Percentiles rank a stretch among this genome's conserved stretches.
Evolutionary conservation across 2,888 invertebrate species (phyloP).

Genomic region (Agrotis segetum): DNA sequence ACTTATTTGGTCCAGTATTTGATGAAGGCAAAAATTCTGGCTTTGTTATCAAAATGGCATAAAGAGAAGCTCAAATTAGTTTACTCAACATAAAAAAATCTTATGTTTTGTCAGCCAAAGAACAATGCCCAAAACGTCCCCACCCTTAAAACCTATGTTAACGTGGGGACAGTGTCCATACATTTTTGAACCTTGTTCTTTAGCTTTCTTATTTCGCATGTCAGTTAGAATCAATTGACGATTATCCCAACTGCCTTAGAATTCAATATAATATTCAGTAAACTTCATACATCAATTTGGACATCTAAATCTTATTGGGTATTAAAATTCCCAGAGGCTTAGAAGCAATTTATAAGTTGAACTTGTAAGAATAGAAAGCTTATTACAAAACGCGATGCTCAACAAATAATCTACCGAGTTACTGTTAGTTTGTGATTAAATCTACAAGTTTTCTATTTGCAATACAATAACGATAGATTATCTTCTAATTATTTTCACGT

Average conservation of each 20-base stretch:
- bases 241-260: no score
- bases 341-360: conserved; percentile 21
- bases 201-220: no score
- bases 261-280: background rate
- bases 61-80: no score
- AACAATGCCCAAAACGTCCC: no score
- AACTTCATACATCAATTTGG: background rate
- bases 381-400: conserved; percentile 49
- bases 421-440: conserved; percentile 68
- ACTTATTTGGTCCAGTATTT: no score
- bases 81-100: no score
- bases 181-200: no score
- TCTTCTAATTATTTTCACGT: conserved; percentile 77
- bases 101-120: no score
- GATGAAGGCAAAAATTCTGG: no score
- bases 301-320: background rate
- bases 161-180: no score
- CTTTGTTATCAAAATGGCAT: no score
- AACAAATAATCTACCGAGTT: conserved; percentile 61
- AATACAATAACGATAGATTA: conserved; percentile 70
- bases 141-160: no score
- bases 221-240: background rate
- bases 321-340: conserved; percentile 9
- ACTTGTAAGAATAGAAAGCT: conserved; percentile 33
- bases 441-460: conserved; percentile 70